Evolutionary conservation across 2,797 vertebrate genomes (phyloP), one percentile per base, ranked within the genome.

Genomic region (Urophycis tenuis): DNA sequence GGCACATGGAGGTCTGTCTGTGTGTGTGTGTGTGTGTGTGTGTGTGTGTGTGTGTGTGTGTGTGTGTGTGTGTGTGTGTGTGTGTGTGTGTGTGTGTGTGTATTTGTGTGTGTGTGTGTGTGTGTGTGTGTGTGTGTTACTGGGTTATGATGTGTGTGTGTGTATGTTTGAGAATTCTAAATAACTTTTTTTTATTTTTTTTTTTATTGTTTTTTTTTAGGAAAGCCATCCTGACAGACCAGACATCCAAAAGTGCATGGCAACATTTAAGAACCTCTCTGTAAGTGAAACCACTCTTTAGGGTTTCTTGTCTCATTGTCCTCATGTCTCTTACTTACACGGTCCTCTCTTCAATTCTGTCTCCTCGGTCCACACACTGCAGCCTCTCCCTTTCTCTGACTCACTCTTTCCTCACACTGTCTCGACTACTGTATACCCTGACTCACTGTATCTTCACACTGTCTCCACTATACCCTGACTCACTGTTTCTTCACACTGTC

Each of bases 1-100:
- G 98, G 78, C 97, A 99, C 90, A 98, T 98, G 95, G 98, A 99
- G 97, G 98, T 98, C 97, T 98, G 73, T 73, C 83, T 81, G 74
- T 45, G 33, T 76, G 29, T 35, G 22, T 75, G 12, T 67, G 15
- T 33, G 25, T 45, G 41, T 45, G 41, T 45, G 98, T 98, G 73
- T 72, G 83, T 82, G 60, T 72, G 76, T 64, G 33, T 76, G 33
- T 36, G 22, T 75, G 14, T 69, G 17, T 34, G 29, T 53, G 98
- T 98, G 73, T 72, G 84, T 82, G 60, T 72, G 76, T 67, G 33
- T 76, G 33, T 36, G 22, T 72, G 83, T n/a, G 60, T 72, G 76
- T 64, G 32, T 74, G 33, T 36, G 22, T 75, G 9, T 69, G 17
- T 34, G 22, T 53, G 98, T 98, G 72, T 73, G 84, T 82, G 49